phyloP scores from a whole-genome alignment of 1,140 invertebrate species.

The Pinna nobilis region DNA sequence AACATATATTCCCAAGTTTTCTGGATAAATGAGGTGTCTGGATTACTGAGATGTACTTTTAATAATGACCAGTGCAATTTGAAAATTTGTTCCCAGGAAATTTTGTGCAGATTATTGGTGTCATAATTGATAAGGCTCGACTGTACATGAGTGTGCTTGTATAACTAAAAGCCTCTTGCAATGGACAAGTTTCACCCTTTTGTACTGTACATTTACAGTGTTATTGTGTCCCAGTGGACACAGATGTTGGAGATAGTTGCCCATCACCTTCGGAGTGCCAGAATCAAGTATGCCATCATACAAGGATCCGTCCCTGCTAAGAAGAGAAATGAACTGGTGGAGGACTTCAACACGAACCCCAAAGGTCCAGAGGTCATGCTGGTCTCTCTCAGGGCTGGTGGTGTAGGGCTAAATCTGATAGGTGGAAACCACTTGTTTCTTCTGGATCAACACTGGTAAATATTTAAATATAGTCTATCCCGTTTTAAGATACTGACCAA shows the following conservation, averaged over 20 bases:
- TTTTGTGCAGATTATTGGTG: not conserved
- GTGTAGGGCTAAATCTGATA: constrained; percentile 92
- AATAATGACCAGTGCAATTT: too few species aligned
- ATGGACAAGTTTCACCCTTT: not conserved
- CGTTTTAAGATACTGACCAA: too few species aligned
- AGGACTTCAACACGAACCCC: constrained; percentile 82
- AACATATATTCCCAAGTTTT: too few species aligned
- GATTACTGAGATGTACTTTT: too few species aligned
- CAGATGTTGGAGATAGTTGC: constrained; percentile 83
- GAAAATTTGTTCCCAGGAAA: too few species aligned
- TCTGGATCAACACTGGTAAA: constrained; percentile 91
- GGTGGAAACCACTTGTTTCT: constrained; percentile 93
- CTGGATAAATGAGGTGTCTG: too few species aligned
- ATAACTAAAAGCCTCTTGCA: not conserved
- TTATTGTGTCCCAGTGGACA: constrained; percentile 93
- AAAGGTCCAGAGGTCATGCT: constrained; percentile 80
- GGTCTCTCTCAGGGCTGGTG: constrained; percentile 90
- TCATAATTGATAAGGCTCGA: too few species aligned
- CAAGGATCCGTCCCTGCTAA: constrained; percentile 78
- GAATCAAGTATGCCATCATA: constrained; percentile 79
- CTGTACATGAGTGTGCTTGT: not conserved
- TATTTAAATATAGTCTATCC: too few species aligned
- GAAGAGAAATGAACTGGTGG: constrained; percentile 76
- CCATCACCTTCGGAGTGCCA: constrained; percentile 77
- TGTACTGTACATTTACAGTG: constrained; percentile 62